Conservation (phyloP, 2,113 vertebrate species). For the Lonchura striata region DNA sequence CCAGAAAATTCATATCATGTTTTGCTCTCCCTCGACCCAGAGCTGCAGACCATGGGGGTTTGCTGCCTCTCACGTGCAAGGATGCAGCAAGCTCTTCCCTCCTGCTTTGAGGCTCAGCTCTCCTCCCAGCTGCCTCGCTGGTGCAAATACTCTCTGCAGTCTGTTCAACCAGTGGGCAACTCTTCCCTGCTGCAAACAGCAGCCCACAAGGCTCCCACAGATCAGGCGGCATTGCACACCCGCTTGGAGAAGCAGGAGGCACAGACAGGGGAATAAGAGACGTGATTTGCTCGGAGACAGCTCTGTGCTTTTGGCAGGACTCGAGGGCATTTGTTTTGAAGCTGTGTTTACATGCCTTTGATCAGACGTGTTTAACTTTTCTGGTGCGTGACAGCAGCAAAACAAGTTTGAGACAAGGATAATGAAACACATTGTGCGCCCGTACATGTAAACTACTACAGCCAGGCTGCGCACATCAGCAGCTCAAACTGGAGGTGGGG, state of each 20-base stretch:
- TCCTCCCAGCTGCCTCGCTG: neutral
- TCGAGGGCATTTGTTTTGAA: constrained; percentile 67
- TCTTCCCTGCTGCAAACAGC: neutral
- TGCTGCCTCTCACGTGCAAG: neutral
- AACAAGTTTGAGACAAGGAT: constrained; percentile 69
- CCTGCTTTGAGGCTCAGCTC: neutral
- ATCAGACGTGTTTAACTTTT: constrained; percentile 70
- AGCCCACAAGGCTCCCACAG: neutral
- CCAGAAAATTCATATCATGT: neutral
- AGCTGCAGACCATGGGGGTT: neutral
- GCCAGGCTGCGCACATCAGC: neutral
- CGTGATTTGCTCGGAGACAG: constrained; percentile 10
- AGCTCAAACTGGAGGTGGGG: neutral
- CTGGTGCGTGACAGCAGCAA: constrained; percentile 66
- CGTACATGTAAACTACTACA: neutral
- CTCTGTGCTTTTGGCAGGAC: constrained; percentile 61
- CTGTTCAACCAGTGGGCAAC: neutral
- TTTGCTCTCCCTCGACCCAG: neutral
- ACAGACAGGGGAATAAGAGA: constrained; percentile 24
- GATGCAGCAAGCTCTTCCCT: neutral
- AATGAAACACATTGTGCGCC: constrained; percentile 61
- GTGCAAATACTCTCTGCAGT: neutral
- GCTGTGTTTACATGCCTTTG: constrained; percentile 70
- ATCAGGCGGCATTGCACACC: neutral
- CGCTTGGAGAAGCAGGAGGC: neutral